A percentile compares a stretch with the other conserved stretches of the same genome.
These are phyloP conservation scores for Tragelaphus scriptus DNA, from an alignment of 2,113 vertebrate species.

Conservation along the genomic window DNA sequence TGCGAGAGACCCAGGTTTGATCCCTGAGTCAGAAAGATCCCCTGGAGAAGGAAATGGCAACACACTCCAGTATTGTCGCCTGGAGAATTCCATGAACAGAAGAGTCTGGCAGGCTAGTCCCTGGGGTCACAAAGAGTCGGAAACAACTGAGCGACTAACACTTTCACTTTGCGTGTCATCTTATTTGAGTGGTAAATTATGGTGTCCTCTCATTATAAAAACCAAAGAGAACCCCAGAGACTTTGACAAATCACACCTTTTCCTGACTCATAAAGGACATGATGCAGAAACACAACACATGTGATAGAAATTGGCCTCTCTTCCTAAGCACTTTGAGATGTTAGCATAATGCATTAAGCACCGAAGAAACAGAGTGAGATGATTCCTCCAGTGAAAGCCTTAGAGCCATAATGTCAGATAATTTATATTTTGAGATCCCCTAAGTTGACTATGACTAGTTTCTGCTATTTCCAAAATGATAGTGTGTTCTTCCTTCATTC, in stretches of 20 bases:
- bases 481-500: not conserved
- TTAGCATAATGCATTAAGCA: not conserved
- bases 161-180: not conserved
- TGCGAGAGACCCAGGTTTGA: fast-evolving
- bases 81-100: not conserved
- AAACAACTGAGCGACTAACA: not conserved
- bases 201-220: not conserved
- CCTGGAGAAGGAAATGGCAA: not conserved
- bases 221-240: not conserved
- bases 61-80: not conserved
- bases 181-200: not conserved
- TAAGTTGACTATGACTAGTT: not conserved
- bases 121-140: not conserved
- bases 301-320: not conserved
- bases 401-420: not conserved
- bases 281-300: not conserved
- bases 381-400: not conserved
- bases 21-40: not conserved
- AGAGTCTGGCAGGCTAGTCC: not conserved
- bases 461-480: not conserved
- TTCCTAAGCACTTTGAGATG: not conserved
- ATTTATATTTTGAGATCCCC: not conserved
- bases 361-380: not conserved
- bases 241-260: not conserved
- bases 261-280: not conserved